phyloP scores from a whole-genome alignment of 2,797 vertebrate species.

The Vespertilio murinus region DNA sequence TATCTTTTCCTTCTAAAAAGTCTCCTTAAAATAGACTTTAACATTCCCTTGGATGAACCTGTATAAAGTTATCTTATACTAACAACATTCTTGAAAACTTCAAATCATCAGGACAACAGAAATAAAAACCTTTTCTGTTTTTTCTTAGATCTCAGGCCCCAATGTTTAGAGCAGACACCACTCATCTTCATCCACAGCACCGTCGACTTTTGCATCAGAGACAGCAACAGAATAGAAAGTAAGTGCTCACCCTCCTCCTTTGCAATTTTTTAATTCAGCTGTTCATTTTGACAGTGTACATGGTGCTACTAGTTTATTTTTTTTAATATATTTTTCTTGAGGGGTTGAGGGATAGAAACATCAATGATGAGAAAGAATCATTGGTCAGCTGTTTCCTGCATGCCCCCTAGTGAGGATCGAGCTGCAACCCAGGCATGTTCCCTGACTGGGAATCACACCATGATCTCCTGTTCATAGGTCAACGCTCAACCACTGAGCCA shows the following conservation, averaged over 20 bases:
- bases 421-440: no score
- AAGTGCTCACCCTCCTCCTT: constrained; percentile 55
- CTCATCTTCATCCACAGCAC: constrained; percentile 96
- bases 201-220: constrained; percentile 94
- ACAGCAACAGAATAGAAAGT: constrained; percentile 91
- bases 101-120: neutral
- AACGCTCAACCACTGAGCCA: no score
- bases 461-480: no score
- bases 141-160: constrained; percentile 83
- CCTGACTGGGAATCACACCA: no score
- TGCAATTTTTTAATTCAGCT: neutral
- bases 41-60: neutral
- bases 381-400: no score
- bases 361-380: no score
- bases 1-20: neutral
- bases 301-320: neutral
- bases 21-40: neutral
- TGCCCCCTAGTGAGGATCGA: no score
- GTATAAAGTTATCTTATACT: neutral
- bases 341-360: no score
- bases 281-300: neutral
- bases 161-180: constrained; percentile 92
- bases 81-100: neutral
- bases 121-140: neutral
- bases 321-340: neutral